Evolutionary conservation across 2,888 invertebrate species (phyloP).

Genomic region (Xestia ashworthii): DNA sequence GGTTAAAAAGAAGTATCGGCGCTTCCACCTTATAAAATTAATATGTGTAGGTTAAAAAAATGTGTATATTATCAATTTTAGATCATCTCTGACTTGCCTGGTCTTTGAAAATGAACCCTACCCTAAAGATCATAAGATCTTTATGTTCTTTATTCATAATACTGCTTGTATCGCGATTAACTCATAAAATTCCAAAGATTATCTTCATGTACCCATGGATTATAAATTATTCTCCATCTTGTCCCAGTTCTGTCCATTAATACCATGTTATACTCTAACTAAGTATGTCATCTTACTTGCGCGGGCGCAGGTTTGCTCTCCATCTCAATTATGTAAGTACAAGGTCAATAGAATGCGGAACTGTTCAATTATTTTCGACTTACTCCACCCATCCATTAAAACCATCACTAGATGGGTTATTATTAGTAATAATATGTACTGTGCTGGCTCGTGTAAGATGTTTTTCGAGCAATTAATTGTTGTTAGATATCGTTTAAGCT

Average conservation of each 20-base stretch:
- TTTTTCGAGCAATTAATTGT: conserved; percentile 36
- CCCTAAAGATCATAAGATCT: too few relatives aligned
- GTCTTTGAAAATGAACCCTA: background rate
- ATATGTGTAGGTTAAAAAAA: too few relatives aligned
- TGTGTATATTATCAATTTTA: too few relatives aligned
- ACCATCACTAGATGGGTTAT: conserved; percentile 37
- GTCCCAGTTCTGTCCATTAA: conserved; percentile 32
- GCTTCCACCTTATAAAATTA: too few relatives aligned
- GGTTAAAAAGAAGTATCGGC: too few relatives aligned
- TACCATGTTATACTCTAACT: conserved; percentile 29
- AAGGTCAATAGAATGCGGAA: conserved; percentile 63
- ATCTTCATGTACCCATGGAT: background rate
- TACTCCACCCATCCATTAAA: conserved; percentile 51
- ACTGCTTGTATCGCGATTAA: background rate
- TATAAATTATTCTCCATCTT: conserved; percentile 31
- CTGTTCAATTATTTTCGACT: conserved; percentile 60
- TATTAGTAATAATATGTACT: conserved; percentile 27
- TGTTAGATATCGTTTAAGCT: conserved; percentile 8
- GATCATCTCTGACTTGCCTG: background rate
- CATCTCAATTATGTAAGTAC: conserved; percentile 57
- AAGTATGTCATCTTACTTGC: conserved; percentile 50
- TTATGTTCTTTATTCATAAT: background rate
- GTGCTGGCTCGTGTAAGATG: conserved; percentile 23
- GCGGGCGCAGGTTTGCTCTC: conserved; percentile 47
- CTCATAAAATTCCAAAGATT: conserved; percentile 14